These are phyloP conservation scores for Sarcophaga variegata DNA, from an alignment of 2,888 invertebrate genomes.

Conservation along the genomic window DNA sequence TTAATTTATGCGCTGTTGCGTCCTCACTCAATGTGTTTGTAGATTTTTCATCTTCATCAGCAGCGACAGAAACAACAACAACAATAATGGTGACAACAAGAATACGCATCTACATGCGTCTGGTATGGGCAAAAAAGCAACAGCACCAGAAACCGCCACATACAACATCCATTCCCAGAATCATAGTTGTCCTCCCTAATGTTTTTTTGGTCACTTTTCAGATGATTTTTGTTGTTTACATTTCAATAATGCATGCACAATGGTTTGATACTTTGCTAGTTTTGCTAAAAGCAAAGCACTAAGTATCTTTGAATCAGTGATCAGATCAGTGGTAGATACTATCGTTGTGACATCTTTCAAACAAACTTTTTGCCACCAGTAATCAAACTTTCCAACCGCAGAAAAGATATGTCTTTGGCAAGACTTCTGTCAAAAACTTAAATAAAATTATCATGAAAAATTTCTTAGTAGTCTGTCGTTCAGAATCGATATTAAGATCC, in stretches of 20 bases:
- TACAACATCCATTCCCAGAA: conserved; percentile 33
- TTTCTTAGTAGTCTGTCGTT: too few species aligned
- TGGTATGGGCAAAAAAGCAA: background rate
- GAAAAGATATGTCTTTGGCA: too few species aligned
- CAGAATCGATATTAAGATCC: too few species aligned
- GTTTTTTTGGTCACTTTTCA: conserved; percentile 50
- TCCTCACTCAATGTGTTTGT: conserved; percentile 68
- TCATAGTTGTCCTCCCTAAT: conserved; percentile 55
- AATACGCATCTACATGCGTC: too few species aligned
- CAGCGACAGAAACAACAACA: conserved; percentile 55
- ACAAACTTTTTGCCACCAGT: too few species aligned
- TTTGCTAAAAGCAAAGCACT: too few species aligned
- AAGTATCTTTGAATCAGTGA: too few species aligned
- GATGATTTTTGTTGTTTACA: conserved; percentile 7
- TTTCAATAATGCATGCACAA: conserved; percentile 41
- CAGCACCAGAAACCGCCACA: conserved; percentile 25
- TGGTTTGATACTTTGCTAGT: background rate
- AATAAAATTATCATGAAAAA: too few species aligned
- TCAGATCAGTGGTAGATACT: too few species aligned
- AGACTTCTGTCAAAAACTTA: too few species aligned
- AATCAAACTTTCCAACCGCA: too few species aligned
- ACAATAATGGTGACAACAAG: conserved; percentile 9
- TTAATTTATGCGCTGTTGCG: conserved; percentile 78
- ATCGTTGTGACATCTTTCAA: too few species aligned
- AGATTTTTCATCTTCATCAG: conserved; percentile 67